phyloP scores from a whole-genome alignment of 2,888 invertebrate genomes.

The Lepetodrilus schrolli region DNA sequence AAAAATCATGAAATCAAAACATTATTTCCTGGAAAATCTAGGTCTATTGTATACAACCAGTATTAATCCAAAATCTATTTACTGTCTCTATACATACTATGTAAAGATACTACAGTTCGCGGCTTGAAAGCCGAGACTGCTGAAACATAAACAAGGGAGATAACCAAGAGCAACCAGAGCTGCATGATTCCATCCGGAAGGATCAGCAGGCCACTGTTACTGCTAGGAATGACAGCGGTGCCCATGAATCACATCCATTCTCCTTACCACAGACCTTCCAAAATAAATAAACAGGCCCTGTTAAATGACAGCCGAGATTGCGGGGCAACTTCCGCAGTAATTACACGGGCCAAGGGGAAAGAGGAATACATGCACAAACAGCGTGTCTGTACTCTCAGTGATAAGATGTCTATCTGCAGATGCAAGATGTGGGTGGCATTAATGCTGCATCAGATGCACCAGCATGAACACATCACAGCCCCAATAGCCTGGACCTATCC shows the following conservation, averaged over 20 bases:
- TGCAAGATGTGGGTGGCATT: no score
- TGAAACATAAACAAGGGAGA: constrained; percentile 12
- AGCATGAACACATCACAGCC: no score
- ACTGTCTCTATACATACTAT: no score
- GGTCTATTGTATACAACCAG: no score
- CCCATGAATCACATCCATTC: neutral
- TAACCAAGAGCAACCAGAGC: neutral
- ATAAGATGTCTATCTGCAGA: constrained; percentile 1
- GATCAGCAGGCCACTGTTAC: neutral
- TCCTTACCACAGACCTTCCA: neutral
- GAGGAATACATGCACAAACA: constrained; percentile 22
- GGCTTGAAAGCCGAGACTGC: no score
- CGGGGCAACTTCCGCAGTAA: constrained; percentile 11
- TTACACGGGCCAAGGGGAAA: constrained; percentile 11
- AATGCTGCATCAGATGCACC: no score
- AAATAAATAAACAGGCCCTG: constrained; percentile 5
- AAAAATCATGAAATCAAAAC: no score
- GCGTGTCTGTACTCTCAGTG: neutral
- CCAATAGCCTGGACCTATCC: no score
- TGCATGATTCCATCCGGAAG: neutral
- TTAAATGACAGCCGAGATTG: constrained; percentile 3
- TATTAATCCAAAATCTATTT: no score
- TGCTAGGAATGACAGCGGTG: neutral
- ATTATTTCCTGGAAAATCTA: no score
- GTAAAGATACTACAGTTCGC: no score